A percentile compares a stretch with the other conserved stretches of the same genome.
These are phyloP conservation scores for Tetramorium parvispinum DNA, from an alignment of 1,140 invertebrate genomes.

Conservation along the genomic window DNA sequence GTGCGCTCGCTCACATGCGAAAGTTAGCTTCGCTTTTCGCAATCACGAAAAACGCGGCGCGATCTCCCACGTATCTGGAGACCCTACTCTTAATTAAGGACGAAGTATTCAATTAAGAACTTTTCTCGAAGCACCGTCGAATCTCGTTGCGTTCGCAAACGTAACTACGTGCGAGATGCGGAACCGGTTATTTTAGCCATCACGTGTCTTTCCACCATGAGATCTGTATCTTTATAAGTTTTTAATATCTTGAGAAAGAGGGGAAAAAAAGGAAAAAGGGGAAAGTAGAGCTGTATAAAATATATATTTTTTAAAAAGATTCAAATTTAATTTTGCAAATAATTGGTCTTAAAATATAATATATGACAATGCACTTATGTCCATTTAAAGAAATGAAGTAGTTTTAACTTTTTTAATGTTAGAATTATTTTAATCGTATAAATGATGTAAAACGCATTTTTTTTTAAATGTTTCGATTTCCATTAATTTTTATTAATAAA, in stretches of 20 bases:
- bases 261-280: not conserved
- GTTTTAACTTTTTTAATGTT: not conserved
- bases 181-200: not conserved
- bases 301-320: not conserved
- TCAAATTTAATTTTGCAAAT: not conserved
- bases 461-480: not conserved
- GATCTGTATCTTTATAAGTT: not conserved
- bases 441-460: not conserved
- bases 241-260: not conserved
- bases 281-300: not conserved
- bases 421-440: not conserved
- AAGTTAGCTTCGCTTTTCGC: not conserved
- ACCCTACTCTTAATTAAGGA: slow-evolving; percentile 43
- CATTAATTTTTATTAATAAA: too few species aligned
- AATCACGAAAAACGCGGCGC: slow-evolving; percentile 50
- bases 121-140: slow-evolving; percentile 12
- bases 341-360: not conserved
- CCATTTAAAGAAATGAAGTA: not conserved
- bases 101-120: slow-evolving; percentile 47
- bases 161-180: not conserved
- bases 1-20: not conserved
- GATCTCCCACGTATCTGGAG: slow-evolving; percentile 22
- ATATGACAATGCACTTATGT: not conserved
- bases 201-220: not conserved
- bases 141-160: slow-evolving; percentile 35